Evolutionary conservation across 2,888 invertebrate species (phyloP).

Genomic region (Xestia sexstrigata): DNA sequence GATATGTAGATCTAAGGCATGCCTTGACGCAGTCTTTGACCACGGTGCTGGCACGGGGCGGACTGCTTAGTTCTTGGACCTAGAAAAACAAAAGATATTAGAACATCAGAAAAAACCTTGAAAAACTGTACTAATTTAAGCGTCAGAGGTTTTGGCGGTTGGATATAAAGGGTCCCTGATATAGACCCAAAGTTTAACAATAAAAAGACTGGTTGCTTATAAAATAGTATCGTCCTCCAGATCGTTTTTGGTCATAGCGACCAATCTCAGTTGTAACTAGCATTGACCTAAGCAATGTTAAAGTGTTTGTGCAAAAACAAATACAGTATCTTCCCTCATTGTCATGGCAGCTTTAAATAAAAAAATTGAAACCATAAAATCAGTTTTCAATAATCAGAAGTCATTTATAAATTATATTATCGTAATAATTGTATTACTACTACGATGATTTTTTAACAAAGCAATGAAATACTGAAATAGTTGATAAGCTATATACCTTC

Average conservation of each 20-base stretch:
- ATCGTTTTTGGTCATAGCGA: neutral
- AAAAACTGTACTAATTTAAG: slow-evolving; percentile 35
- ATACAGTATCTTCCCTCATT: neutral
- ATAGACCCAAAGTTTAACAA: neutral
- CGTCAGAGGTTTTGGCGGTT: neutral
- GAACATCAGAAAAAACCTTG: slow-evolving; percentile 90
- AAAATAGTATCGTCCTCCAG: neutral
- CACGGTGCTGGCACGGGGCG: slow-evolving; percentile 99
- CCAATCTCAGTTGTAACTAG: neutral
- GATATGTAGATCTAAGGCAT: slow-evolving; percentile 99
- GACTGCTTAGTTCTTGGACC: slow-evolving; percentile 99
- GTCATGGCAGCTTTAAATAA: neutral
- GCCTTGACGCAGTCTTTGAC: slow-evolving; percentile 99
- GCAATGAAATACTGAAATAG: no score
- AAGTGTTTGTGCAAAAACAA: neutral
- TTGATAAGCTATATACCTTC: no score
- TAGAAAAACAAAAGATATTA: slow-evolving; percentile 73
- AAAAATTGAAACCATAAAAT: neutral
- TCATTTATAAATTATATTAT: neutral
- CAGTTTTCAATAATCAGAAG: neutral
- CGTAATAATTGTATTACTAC: neutral
- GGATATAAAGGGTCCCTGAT: neutral
- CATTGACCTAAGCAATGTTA: neutral
- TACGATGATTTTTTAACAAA: no score
- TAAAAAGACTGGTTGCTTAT: neutral